phyloP scores from a whole-genome alignment of 1,140 invertebrate genomes.

The Polypedilum vanderplanki region DNA sequence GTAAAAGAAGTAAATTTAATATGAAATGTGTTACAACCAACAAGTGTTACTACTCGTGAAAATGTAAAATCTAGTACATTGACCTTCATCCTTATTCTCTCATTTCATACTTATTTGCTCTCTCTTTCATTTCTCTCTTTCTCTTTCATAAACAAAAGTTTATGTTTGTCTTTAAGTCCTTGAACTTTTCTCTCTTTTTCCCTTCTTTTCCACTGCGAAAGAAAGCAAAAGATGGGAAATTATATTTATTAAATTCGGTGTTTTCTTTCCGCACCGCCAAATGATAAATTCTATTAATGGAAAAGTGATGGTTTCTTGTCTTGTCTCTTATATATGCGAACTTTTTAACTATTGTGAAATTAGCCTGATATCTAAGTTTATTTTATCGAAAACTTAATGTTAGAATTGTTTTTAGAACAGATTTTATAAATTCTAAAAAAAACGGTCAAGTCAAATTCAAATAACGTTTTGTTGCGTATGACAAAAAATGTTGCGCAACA shows the following conservation, averaged over 20 bases:
- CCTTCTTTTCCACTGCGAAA: not conserved
- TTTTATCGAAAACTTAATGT: too few species aligned
- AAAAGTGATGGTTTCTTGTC: not conserved
- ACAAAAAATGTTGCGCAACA: too few species aligned
- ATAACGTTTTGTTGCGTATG: too few species aligned
- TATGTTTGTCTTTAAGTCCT: not conserved
- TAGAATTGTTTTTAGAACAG: too few species aligned
- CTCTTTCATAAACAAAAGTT: not conserved
- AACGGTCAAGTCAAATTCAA: too few species aligned
- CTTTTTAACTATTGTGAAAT: too few species aligned
- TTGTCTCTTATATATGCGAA: too few species aligned
- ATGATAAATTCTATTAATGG: conserved; percentile 14
- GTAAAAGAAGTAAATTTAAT: too few species aligned
- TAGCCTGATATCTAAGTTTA: too few species aligned
- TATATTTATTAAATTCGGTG: conserved; percentile 6
- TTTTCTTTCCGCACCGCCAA: not conserved
- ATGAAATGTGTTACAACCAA: not conserved
- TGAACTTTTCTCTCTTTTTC: not conserved
- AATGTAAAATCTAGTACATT: conserved; percentile 5
- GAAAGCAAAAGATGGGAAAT: not conserved
- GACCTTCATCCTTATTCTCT: conserved; percentile 16
- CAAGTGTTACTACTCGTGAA: not conserved
- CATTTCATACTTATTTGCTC: not conserved
- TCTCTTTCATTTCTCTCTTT: not conserved
- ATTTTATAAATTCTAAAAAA: too few species aligned